Evolutionary conservation across 2,888 invertebrate species (phyloP).

Genomic region (Eilema caniola): DNA sequence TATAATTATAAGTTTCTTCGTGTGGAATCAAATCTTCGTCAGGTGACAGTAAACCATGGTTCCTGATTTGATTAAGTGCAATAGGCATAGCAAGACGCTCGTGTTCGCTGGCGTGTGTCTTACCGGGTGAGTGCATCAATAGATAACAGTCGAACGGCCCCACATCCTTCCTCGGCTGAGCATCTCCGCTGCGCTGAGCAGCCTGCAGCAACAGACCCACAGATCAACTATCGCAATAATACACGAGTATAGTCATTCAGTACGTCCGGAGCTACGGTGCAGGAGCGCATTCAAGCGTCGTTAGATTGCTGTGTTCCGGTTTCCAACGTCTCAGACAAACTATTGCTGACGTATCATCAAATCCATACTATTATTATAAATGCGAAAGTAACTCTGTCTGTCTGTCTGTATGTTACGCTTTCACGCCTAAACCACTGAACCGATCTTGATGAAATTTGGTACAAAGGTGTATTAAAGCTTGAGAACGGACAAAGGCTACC

Average conservation of each 20-base stretch:
- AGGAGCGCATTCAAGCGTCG: slow-evolving; percentile 3
- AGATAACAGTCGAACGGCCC: slow-evolving; percentile 4
- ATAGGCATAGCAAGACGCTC: neutral
- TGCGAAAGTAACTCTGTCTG: too few species aligned
- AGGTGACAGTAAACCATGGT: neutral
- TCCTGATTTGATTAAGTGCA: neutral
- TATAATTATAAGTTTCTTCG: too few species aligned
- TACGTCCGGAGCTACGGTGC: neutral
- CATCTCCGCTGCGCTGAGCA: neutral
- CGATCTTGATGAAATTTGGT: too few species aligned
- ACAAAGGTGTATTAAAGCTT: too few species aligned
- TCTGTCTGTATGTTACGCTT: too few species aligned
- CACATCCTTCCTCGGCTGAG: neutral
- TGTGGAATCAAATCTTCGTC: neutral
- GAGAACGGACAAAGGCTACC: too few species aligned
- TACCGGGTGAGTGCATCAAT: slow-evolving; percentile 1
- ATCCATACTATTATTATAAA: too few species aligned
- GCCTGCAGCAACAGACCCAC: neutral
- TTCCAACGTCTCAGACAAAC: neutral
- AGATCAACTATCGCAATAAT: neutral
- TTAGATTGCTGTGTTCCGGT: neutral
- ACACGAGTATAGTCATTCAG: too few species aligned
- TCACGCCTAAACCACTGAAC: too few species aligned
- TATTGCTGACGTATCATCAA: neutral
- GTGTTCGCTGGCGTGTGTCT: neutral